Base-by-base conservation (phyloP, 2,797 vertebrate genomes). In the Anisognathus igniventris region DNA sequence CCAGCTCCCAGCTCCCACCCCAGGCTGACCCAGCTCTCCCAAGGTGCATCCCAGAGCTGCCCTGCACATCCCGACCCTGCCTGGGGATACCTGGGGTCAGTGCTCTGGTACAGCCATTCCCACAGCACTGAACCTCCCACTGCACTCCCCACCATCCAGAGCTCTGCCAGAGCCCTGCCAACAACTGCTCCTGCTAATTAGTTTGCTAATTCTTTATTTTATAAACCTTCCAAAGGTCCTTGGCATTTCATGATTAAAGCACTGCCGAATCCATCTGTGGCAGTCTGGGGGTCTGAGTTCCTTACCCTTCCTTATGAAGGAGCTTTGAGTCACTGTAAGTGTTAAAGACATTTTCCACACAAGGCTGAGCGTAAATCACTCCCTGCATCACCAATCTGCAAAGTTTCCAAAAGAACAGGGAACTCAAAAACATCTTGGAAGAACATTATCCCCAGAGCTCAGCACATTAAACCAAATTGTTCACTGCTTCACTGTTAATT, bases 371-470 rank as follows among this genome's bases (percentile, higher is more conserved):
- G 39, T 53, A 92, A 92, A 71, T 28, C 78, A 65, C 23, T 75
- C 47, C 30, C 6, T 40, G 48, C 70, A 45, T 13, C 65, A 74
- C 23, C 77, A 61, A 6, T 30, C 77, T 79, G 64, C 77, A 70
- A 89, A 91, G 58, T 71, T 74, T 77, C 92, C 84, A 68, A 23
- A 53, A 72, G 50, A 81, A 28, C 40, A 75, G 35, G 39, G 58
- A 88, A 84, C 77, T 94, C 70, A 83, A 21, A 71, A 84, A 39
- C 58, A 75, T 79, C 83, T 75, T 53, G 37, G 77, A 47, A 60
- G 74, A 92, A 68, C 88, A 66, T 81, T 62, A 93, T 88, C 84
- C 62, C 74, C 77, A 47, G 64, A 84, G 91, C 80, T 73, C 84
- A 70, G 86, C 74, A 62, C 92, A 84, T 75, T 58, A 90, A 78